Evolutionary conservation across 2,888 invertebrate species (phyloP), one percentile per base, ranked within the genome.

Genomic region (Drosophila leonis): DNA sequence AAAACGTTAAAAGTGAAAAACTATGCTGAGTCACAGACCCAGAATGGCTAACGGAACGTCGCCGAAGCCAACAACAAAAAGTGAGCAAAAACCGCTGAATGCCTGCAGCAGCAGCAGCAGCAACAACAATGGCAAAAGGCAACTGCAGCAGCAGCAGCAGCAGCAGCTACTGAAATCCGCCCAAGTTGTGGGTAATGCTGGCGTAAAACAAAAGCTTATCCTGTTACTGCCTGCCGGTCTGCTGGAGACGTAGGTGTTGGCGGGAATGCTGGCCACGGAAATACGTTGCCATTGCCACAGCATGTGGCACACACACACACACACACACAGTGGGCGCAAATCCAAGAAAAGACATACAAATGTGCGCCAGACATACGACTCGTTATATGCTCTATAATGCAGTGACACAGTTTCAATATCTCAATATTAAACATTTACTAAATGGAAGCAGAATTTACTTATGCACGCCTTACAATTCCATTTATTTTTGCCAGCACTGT

Each of bases 191-290:
- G 88, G 86, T 85, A 88, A 90, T 89, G 84, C 81, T 75, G 86
- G 88, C 88, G 90, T 87, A 88, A 90, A 87, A 87, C 86, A 87
- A 87, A 87, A 79, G 86, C 88, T 87, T 90, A 87, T 87, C 86
- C 86, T 83, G 80, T 90, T 86, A 85, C 83, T 74, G 83, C 59
- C 67, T 65, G 54, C 60, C 33, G 60, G 44, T 41, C 35, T 33
- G 35, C 55, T 63, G 69, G 62, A 68, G 61, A 52, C 63, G 62
- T 64, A 39, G 31, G 62, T 65, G 55, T 35, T 65, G 49, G 37
- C 60, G 60, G 55, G 48, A 33, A 63, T 60, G 70, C 75, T 56
- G 65, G 75, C 78, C 75, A 88, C 87, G 78, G 84, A 87, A 89
- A 89, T 89, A 89, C 84, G 79, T 86, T 83, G 78, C 69, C 87